Percentiles rank a stretch among this genome's conserved stretches.
phyloP scores from a whole-genome alignment of 1,140 invertebrate species.

The Adoxophyes honmai region DNA sequence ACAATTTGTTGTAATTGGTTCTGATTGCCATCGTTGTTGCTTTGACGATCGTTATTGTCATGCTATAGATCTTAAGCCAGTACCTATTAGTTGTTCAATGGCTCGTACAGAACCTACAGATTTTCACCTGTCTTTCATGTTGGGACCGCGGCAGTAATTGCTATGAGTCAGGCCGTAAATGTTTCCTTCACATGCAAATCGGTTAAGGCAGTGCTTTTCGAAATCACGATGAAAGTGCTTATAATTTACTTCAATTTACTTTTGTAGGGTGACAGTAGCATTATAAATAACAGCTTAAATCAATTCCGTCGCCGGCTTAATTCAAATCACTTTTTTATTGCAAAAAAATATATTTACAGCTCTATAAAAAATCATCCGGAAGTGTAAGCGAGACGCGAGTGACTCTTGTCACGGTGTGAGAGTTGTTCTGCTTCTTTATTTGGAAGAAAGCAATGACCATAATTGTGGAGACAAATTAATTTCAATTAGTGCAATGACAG shows the following conservation, averaged over 20 bases:
- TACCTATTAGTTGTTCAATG: background rate
- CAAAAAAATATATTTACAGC: background rate
- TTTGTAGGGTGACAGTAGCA: background rate
- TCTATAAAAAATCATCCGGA: slow-evolving; percentile 1
- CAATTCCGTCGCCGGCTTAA: background rate
- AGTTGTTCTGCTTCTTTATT: background rate
- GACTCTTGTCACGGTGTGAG: background rate
- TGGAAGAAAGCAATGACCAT: background rate
- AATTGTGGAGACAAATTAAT: background rate
- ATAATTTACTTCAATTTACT: background rate
- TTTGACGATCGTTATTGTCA: background rate
- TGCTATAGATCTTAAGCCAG: background rate
- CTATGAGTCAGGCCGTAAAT: background rate
- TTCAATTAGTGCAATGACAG: slow-evolving; percentile 9
- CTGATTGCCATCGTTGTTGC: background rate
- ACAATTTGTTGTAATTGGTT: slow-evolving; percentile 7
- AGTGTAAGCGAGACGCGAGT: background rate
- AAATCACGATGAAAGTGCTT: slow-evolving; percentile 1
- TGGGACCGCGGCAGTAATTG: background rate
- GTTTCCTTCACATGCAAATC: slow-evolving; percentile 8
- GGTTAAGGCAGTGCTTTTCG: background rate
- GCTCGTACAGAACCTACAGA: background rate
- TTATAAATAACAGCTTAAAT: background rate
- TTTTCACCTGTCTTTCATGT: slow-evolving; percentile 15
- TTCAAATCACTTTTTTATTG: background rate